These are phyloP conservation scores for Parnassius orleans DNA, from an alignment of 2,888 invertebrate species.

Conservation along the genomic window DNA sequence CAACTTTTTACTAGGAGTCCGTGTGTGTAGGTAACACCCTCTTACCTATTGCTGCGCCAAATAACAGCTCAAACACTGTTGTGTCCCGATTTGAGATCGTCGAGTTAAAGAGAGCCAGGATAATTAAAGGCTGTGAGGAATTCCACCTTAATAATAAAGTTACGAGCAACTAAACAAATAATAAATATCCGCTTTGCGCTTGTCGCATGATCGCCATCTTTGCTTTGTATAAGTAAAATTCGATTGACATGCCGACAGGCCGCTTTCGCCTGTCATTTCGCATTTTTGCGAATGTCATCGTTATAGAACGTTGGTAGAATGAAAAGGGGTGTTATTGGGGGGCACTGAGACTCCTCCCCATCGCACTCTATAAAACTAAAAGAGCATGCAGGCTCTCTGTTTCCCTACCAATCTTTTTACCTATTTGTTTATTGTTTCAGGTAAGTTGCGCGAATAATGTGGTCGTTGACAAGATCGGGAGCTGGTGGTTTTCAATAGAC, in stretches of 20 bases:
- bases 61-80: too few species aligned
- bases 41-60: too few species aligned
- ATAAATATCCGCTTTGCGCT: constrained; percentile 20
- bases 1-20: too few species aligned
- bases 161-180: too few species aligned
- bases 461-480: constrained; percentile 7
- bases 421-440: constrained; percentile 27
- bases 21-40: too few species aligned
- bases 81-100: too few species aligned
- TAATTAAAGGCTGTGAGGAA: too few species aligned
- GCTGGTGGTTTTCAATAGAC: constrained; percentile 6
- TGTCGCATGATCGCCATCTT: constrained; percentile 29
- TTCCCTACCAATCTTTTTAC: constrained; percentile 25
- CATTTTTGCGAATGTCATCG: constrained; percentile 63
- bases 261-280: constrained; percentile 61
- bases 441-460: constrained; percentile 23
- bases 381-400: constrained; percentile 22
- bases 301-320: constrained; percentile 36
- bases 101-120: too few species aligned
- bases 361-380: constrained; percentile 22
- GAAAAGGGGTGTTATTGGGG: constrained; percentile 31
- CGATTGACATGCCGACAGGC: constrained; percentile 63
- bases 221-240: constrained; percentile 56
- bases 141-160: too few species aligned
- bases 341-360: neutral